Evolutionary conservation across 2,797 vertebrate species (phyloP), one percentile per base, ranked within the genome.

Genomic region (Craterocephalus amniculus): DNA sequence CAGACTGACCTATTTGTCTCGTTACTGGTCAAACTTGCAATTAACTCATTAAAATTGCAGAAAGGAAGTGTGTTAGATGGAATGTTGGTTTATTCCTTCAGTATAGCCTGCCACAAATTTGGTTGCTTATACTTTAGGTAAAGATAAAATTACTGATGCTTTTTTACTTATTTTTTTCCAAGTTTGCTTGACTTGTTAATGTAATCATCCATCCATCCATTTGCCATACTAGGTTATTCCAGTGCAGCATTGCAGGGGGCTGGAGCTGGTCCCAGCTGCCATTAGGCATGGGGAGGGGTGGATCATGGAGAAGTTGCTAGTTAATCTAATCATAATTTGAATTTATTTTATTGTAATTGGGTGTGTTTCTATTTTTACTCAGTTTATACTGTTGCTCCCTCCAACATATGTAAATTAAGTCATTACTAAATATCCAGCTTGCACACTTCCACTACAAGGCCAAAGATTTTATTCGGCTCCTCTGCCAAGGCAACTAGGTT

Each of bases 1-100:
- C 31, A 58, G 32, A 38, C 13, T 36, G 36, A 35, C 22, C n/a
- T 36, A 27, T 71, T 59, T 35, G 27, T 51, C 24, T 48, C 14
- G 34, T 67, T 38, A 49, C 26, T 1, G 38, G 36, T 6, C 26
- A 35, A 58, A n/a, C 62, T 14, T 51, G n/a, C 36, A 57, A 52
- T 22, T 29, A 48, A 67, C 43, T 36, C 7, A 58, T 43, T 34
- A 51, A n/a, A 31, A 48, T 55, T 54, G 54, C 40, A 54, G 13
- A 14, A 26, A 54, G 14, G 7, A 63, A 13, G 22, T 45, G 51
- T 31, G 6, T 31, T 8, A 20, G 13, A 64, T 18, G 14, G 5
- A 26, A 38, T 31, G 9, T 63, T 20, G n/a, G 29, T 62, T 78
- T 45, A 27, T 57, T 60, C 27, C 13, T 59, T 45, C 2, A 45